Evolutionary conservation across 1,140 invertebrate species (phyloP).

Genomic region (Eufriesea mexicana): DNA sequence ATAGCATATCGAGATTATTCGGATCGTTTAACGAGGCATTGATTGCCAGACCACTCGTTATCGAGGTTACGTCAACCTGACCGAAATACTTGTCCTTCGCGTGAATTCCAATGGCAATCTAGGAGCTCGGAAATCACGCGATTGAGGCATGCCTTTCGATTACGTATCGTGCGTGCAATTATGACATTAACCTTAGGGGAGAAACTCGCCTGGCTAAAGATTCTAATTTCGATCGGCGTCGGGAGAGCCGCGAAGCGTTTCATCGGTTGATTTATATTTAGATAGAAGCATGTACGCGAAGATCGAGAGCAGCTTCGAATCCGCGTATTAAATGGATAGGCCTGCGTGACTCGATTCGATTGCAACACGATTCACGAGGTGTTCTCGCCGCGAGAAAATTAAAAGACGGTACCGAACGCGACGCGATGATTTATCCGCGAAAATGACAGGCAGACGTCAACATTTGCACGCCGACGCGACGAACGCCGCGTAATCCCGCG

Average conservation of each 20-base stretch:
- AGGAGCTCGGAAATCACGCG: background rate
- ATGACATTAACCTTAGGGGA: slow-evolving; percentile 1
- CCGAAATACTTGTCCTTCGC: background rate
- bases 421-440: background rate
- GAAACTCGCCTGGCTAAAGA: background rate
- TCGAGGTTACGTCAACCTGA: background rate
- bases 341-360: background rate
- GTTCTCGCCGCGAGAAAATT: background rate
- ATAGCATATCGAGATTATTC: background rate
- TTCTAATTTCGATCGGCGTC: slow-evolving; percentile 15
- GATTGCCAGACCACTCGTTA: background rate
- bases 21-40: background rate
- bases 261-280: slow-evolving; percentile 21
- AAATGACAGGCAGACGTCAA: background rate
- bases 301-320: background rate
- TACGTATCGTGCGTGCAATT: slow-evolving; percentile 1
- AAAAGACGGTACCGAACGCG: background rate
- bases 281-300: background rate
- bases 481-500: too few relatives aligned
- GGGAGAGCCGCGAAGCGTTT: background rate
- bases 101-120: background rate
- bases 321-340: too few relatives aligned
- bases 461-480: background rate
- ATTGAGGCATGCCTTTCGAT: background rate
- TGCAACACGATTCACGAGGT: background rate